A percentile compares a stretch with the other conserved stretches of the same genome.
These are phyloP conservation scores for Equus quagga DNA, from an alignment of 2,113 vertebrate genomes.

Conservation along the genomic window DNA sequence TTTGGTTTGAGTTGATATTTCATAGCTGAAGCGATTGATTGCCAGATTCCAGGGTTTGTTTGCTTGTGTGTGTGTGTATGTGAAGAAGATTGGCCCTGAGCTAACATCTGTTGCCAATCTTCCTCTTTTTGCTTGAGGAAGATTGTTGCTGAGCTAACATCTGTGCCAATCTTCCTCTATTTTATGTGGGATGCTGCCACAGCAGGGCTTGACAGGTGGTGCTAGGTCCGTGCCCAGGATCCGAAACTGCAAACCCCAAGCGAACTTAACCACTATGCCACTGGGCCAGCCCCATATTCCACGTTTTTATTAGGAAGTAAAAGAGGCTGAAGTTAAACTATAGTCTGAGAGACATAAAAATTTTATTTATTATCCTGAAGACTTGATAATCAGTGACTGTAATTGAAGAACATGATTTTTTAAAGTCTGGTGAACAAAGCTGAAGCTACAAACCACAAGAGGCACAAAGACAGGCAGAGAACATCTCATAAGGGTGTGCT, in stretches of 20 bases:
- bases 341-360: not conserved
- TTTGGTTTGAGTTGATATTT: not conserved
- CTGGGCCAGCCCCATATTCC: not conserved
- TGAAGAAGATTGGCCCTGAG: too few relatives aligned
- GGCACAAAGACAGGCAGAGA: not conserved
- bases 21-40: not conserved
- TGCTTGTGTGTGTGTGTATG: too few relatives aligned
- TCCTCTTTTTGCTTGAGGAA: too few relatives aligned
- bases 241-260: too few relatives aligned
- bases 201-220: too few relatives aligned
- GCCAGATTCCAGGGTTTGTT: not conserved
- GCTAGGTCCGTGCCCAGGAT: too few relatives aligned
- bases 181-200: too few relatives aligned
- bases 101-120: too few relatives aligned
- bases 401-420: not conserved
- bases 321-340: not conserved
- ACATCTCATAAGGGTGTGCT: not conserved
- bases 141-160: too few relatives aligned
- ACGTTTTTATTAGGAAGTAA: not conserved
- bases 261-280: too few relatives aligned
- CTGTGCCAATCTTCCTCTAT: too few relatives aligned
- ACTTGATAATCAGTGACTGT: conserved; percentile 10
- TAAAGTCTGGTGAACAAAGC: not conserved
- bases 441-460: not conserved
- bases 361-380: conserved; percentile 4